phyloP scores from a whole-genome alignment of 2,888 invertebrate genomes.

The Aleiodes alternator region DNA sequence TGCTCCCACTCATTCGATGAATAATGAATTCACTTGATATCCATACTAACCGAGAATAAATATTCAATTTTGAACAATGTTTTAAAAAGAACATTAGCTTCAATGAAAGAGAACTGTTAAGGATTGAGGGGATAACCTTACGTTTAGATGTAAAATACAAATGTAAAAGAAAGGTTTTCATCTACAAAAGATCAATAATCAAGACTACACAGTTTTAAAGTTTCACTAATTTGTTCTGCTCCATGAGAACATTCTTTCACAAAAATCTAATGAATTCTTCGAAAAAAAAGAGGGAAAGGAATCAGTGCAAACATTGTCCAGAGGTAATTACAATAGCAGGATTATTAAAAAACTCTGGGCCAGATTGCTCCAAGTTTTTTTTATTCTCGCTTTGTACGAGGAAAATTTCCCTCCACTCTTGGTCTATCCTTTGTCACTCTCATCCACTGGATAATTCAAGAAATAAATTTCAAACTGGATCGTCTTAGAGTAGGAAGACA shows the following conservation, averaged over 20 bases:
- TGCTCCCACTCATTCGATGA: too few relatives aligned
- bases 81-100: too few relatives aligned
- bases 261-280: conserved; percentile 9
- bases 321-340: conserved; percentile 25
- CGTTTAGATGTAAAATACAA: too few relatives aligned
- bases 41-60: too few relatives aligned
- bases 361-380: not conserved
- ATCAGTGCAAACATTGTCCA: conserved; percentile 11
- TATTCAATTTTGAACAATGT: too few relatives aligned
- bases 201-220: too few relatives aligned
- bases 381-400: not conserved
- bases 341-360: conserved; percentile 20
- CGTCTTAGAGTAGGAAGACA: not conserved
- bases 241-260: not conserved
- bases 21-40: too few relatives aligned
- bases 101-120: too few relatives aligned
- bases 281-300: not conserved
- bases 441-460: conserved; percentile 4
- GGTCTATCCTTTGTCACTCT: conserved; percentile 15
- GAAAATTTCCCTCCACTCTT: conserved; percentile 9
- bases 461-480: not conserved
- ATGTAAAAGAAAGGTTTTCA: too few relatives aligned
- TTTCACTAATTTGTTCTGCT: too few relatives aligned
- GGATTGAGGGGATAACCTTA: too few relatives aligned
- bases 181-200: too few relatives aligned